Conservation (phyloP, 2,888 invertebrate genomes). For the Epiblema foenella region DNA sequence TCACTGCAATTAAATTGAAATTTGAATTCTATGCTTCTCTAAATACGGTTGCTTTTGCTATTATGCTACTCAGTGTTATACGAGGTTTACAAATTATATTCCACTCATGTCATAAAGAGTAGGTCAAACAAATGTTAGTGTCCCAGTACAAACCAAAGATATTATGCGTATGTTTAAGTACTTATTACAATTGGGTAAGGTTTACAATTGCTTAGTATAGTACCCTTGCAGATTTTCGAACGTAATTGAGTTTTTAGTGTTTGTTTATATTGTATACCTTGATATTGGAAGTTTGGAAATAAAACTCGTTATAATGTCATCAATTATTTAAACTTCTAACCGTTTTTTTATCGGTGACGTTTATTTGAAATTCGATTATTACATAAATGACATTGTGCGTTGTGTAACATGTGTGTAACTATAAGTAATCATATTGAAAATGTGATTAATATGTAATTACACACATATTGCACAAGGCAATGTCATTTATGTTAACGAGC, state of each 20-base stretch:
- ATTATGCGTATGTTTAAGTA: neutral
- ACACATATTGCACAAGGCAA: no score
- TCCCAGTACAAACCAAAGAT: neutral
- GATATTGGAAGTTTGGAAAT: conserved; percentile 29
- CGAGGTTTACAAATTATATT: conserved; percentile 2
- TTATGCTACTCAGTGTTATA: neutral
- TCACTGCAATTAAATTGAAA: neutral
- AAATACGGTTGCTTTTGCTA: conserved; percentile 1
- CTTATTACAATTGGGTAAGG: neutral
- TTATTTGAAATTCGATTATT: no score
- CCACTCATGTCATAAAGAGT: conserved; percentile 31
- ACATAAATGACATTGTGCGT: no score
- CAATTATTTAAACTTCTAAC: no score
- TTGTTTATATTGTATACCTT: conserved; percentile 19
- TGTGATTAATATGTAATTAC: no score
- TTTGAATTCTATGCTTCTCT: neutral
- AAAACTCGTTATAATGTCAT: conserved; percentile 23
- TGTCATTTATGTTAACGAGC: no score
- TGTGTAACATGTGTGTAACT: no score
- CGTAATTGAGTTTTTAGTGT: conserved; percentile 31
- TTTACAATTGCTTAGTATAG: conserved; percentile 8
- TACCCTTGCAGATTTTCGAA: neutral
- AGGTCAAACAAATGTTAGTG: conserved; percentile 39
- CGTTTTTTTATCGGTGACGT: no score
- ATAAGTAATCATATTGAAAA: no score